These are phyloP conservation scores for Micrasema minimum DNA, from an alignment of 1,140 invertebrate genomes.

Conservation along the genomic window DNA sequence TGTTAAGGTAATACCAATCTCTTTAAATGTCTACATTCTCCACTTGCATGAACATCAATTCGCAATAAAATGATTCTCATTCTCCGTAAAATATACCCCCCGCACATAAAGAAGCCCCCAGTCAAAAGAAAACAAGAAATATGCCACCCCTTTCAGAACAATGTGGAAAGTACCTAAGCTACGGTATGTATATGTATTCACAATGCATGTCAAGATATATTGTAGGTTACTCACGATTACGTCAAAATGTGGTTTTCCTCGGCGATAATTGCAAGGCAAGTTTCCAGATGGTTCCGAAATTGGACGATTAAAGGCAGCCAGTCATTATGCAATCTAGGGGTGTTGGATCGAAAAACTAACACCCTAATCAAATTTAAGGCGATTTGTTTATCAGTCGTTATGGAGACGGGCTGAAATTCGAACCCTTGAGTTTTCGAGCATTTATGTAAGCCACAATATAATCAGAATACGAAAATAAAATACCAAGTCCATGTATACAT, in stretches of 20 bases:
- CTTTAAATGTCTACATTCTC: neutral
- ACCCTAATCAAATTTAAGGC: slow-evolving; percentile 4
- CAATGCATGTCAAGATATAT: neutral
- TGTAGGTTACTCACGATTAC: neutral
- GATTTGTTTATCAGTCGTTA: slow-evolving; percentile 20
- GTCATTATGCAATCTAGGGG: slow-evolving; percentile 30
- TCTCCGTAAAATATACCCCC: no score
- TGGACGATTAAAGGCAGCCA: slow-evolving; percentile 18
- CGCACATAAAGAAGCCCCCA: no score
- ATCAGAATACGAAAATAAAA: no score
- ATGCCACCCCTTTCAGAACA: no score
- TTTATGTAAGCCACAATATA: no score
- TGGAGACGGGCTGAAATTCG: neutral
- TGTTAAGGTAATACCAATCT: neutral
- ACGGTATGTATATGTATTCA: neutral
- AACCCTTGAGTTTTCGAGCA: neutral
- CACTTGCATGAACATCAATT: neutral
- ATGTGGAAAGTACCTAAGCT: no score
- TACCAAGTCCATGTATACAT: neutral
- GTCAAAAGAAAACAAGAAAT: no score
- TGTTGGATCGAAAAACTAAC: slow-evolving; percentile 14
- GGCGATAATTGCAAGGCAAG: slow-evolving; percentile 1
- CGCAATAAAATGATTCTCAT: neutral
- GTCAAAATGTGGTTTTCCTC: neutral
- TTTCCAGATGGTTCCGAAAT: slow-evolving; percentile 22